These are phyloP conservation scores for Poeciliopsis turrubarensis DNA, from an alignment of 2,113 vertebrate species.

Conservation along the genomic window DNA sequence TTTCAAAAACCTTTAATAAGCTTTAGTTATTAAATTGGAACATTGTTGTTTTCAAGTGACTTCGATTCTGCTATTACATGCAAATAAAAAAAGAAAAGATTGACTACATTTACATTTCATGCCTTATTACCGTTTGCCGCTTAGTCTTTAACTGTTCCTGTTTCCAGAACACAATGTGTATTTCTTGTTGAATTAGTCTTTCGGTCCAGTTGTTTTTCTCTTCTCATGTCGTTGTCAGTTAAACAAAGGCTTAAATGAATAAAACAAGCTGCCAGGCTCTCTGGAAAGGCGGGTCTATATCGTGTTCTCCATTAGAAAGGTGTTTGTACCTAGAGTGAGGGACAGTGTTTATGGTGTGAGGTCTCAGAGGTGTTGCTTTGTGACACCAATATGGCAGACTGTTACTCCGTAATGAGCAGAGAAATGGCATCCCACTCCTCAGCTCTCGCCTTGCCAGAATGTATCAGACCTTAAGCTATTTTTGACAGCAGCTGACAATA, in stretches of 20 bases:
- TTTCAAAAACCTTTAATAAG: too few species aligned
- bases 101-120: background rate
- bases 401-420: conserved; percentile 51
- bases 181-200: background rate
- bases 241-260: background rate
- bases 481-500: conserved; percentile 43
- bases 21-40: too few species aligned
- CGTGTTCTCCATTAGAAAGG: background rate
- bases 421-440: conserved; percentile 37
- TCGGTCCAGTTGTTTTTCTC: background rate
- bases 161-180: background rate
- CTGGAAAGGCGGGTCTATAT: background rate
- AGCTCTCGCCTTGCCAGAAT: conserved; percentile 26
- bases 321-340: conserved; percentile 3
- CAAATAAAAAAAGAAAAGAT: too few species aligned
- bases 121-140: background rate
- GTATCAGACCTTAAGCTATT: conserved; percentile 44
- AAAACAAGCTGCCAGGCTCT: background rate
- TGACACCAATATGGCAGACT: conserved; percentile 47
- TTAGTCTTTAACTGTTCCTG: background rate
- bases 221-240: background rate
- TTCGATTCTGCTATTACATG: too few species aligned
- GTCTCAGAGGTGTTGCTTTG: conserved; percentile 40
- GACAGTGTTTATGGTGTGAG: conserved; percentile 9
- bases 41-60: too few species aligned